These are phyloP conservation scores for Tiliqua scincoides DNA, from an alignment of 2,113 vertebrate species.

Conservation along the genomic window DNA sequence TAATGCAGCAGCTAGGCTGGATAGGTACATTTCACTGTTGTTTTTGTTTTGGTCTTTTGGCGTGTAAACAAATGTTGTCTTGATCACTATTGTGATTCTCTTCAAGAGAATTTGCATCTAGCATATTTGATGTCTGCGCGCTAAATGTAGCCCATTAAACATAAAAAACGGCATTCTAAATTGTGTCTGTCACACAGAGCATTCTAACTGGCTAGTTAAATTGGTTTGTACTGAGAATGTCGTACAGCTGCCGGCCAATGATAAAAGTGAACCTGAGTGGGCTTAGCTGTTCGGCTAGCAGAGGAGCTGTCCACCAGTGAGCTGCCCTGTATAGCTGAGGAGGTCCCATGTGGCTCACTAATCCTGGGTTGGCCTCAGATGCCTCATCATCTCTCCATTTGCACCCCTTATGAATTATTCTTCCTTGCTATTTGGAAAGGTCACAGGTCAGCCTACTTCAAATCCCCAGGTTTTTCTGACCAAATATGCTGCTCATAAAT, in stretches of 20 bases:
- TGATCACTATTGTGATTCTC: constrained; percentile 11
- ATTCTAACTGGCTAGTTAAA: constrained; percentile 35
- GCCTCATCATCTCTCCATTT: constrained; percentile 68
- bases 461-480: constrained; percentile 63
- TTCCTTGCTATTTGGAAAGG: constrained; percentile 62
- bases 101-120: constrained; percentile 42
- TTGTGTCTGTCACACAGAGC: constrained; percentile 36
- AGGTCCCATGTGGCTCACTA: constrained; percentile 37
- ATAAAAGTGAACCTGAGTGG: constrained; percentile 52
- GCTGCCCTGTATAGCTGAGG: constrained; percentile 12
- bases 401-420: constrained; percentile 73
- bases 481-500: constrained; percentile 61
- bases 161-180: constrained; percentile 36
- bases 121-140: constrained; percentile 24
- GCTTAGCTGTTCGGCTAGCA: not conserved
- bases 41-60: not conserved
- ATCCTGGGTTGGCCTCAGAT: constrained; percentile 65
- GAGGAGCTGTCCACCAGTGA: constrained; percentile 26
- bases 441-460: constrained; percentile 61
- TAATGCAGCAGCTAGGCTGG: constrained; percentile 16
- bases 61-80: constrained; percentile 22
- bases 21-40: not conserved
- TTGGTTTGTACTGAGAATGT: constrained; percentile 48
- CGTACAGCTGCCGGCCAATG: constrained; percentile 30
- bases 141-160: constrained; percentile 25